Base-by-base conservation (phyloP, 2,113 vertebrate genomes). In the Halichoeres trimaculatus region DNA sequence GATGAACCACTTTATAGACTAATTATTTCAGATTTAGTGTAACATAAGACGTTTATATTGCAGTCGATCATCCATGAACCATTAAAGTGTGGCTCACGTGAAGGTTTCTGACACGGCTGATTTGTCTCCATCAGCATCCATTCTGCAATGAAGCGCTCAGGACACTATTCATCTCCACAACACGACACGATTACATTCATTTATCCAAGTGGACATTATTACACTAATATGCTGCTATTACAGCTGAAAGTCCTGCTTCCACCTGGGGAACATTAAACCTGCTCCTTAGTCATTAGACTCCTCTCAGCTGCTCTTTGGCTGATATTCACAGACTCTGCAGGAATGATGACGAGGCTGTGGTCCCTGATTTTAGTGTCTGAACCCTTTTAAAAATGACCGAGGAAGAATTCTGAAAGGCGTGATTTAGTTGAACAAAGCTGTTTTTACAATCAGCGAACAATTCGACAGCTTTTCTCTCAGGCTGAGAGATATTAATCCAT, bases 151-250 rank as follows among this genome's bases (percentile, higher is more conserved):
- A 89, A 10, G 61, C 80, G 24, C 23, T 69, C 61, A 72, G 81
- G 58, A 62, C 12, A 5, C 41, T 63, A 54, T 88, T 83, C 74
- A 77, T 83, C 78, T 73, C 57, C 30, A 20, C 58, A 70, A 56
- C 34, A 34, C 3, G 34, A 66, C 69, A 11, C 51, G 48, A 81
- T 81, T 58, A 59, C 70, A 13, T 71, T 67, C 47, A 64, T 70
- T 78, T 63, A 74, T 78, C 78, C 50, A 52, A 50, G 45, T 68
- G 80, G 81, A 77, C 76, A 20, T 72, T 60, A 77, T 87, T 70
- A 55, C 34, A 3, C 40, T 45, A 53, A 68, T 54, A n/a, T 24
- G 68, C 20, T 1, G 50, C 47, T 41, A 53, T 82, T 72, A 60
- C 35, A 48, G 77, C 82, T 57, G 40, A 70, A 56, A 82, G 48